These are phyloP conservation scores for Clivina fossor DNA, from an alignment of 2,888 invertebrate species.

Conservation along the genomic window DNA sequence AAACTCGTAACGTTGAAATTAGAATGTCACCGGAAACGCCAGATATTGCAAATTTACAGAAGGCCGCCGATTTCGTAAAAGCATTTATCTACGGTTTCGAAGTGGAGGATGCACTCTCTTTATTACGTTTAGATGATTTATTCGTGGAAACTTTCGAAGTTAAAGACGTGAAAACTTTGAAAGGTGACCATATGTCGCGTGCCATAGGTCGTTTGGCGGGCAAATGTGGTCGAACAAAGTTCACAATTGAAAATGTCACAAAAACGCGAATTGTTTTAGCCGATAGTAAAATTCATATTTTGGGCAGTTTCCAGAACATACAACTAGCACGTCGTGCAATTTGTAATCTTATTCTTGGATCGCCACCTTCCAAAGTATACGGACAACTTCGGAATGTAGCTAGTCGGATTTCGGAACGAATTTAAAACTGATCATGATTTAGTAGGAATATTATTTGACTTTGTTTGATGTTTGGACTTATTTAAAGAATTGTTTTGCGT, in stretches of 20 bases:
- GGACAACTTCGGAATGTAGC: constrained; percentile 90
- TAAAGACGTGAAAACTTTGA: constrained; percentile 91
- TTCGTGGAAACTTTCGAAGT: constrained; percentile 97
- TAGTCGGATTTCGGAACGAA: constrained; percentile 78
- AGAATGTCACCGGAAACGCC: constrained; percentile 69
- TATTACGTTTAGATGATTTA: constrained; percentile 92
- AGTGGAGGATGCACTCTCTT: constrained; percentile 92
- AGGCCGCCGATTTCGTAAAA: constrained; percentile 96
- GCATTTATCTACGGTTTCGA: constrained; percentile 97
- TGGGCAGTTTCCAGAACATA: constrained; percentile 97
- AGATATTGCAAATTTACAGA: constrained; percentile 90
- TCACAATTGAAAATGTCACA: constrained; percentile 98
- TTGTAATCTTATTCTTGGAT: constrained; percentile 95
- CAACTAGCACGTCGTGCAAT: constrained; percentile 91
- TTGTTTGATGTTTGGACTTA: not conserved
- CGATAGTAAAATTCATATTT: constrained; percentile 93
- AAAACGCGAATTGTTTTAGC: constrained; percentile 97
- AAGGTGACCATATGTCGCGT: constrained; percentile 92
- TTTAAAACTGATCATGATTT: constrained; percentile 55
- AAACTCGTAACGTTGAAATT: constrained; percentile 87
- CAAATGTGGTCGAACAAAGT: constrained; percentile 95
- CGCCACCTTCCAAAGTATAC: constrained; percentile 97
- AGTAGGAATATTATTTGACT: too few species aligned
- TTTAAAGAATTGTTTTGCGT: constrained; percentile 9
- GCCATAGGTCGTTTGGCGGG: constrained; percentile 98